Conservation (phyloP, 2,113 vertebrate genomes). For the Saguinus imperator region DNA sequence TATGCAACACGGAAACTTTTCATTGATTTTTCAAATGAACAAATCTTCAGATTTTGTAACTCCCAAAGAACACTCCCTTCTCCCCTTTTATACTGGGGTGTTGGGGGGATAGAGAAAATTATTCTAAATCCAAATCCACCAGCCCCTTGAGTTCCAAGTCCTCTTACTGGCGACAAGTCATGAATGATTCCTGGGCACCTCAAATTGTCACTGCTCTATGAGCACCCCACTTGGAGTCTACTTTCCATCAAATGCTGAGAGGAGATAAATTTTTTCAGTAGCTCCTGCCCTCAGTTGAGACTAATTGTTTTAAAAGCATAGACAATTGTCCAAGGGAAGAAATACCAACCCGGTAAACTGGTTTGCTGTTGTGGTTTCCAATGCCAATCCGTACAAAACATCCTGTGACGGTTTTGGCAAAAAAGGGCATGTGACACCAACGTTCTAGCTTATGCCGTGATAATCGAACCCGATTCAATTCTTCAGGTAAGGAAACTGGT, state of each 20-base stretch:
- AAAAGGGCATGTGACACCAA: conserved; percentile 99
- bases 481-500: conserved; percentile 95
- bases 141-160: neutral
- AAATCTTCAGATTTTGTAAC: neutral
- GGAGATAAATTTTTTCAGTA: neutral
- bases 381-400: conserved; percentile 99
- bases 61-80: neutral
- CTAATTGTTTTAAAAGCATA: conserved; percentile 36
- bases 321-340: neutral
- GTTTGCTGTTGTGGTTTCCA: conserved; percentile 98
- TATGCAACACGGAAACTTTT: neutral
- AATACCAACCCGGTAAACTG: conserved; percentile 94
- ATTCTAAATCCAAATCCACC: neutral
- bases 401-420: conserved; percentile 96
- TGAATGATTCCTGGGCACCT: neutral
- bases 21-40: conserved; percentile 45
- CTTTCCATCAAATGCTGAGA: neutral
- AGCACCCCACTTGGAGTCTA: neutral
- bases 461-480: conserved; percentile 95
- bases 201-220: neutral
- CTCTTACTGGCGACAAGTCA: neutral
- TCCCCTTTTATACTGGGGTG: neutral
- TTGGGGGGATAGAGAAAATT: neutral
- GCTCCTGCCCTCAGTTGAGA: neutral
- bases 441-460: conserved; percentile 98